Conservation (phyloP, 2,888 invertebrate genomes). For the Rhopalosiphum nymphaeae region DNA sequence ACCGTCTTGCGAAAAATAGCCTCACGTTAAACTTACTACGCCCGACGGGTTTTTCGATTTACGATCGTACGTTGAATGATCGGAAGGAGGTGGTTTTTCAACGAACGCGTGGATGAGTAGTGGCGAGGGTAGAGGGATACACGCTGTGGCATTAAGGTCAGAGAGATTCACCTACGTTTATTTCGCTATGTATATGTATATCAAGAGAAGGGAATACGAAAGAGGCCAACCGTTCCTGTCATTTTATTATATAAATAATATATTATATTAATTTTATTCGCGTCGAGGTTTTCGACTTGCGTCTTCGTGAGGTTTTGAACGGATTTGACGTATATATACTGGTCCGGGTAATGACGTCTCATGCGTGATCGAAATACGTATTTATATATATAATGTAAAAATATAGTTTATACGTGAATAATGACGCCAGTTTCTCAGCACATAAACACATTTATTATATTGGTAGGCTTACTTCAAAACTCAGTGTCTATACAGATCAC, state of each 20-base stretch:
- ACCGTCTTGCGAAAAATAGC: constrained; percentile 55
- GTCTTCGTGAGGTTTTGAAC: not conserved
- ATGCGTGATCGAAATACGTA: not conserved
- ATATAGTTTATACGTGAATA: not conserved
- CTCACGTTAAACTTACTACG: constrained; percentile 40
- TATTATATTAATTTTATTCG: constrained; percentile 22
- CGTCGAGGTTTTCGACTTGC: not conserved
- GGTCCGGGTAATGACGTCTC: not conserved
- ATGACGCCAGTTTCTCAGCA: not conserved
- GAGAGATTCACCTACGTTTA: not conserved
- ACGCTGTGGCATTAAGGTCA: not conserved
- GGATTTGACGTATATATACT: not conserved
- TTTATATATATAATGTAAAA: not conserved
- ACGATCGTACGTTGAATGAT: constrained; percentile 56
- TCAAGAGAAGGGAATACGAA: not conserved
- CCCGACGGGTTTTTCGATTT: constrained; percentile 40
- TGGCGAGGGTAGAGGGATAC: not conserved
- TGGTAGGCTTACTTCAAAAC: not conserved
- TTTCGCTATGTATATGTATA: not conserved
- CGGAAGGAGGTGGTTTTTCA: constrained; percentile 32
- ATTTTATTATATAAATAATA: not conserved
- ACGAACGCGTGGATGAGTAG: not conserved
- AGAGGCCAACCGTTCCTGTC: not conserved
- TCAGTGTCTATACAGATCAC: not conserved
- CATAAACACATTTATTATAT: not conserved